These are phyloP conservation scores for Coboldia fuscipes DNA, from an alignment of 1,140 invertebrate genomes.

Conservation along the genomic window DNA sequence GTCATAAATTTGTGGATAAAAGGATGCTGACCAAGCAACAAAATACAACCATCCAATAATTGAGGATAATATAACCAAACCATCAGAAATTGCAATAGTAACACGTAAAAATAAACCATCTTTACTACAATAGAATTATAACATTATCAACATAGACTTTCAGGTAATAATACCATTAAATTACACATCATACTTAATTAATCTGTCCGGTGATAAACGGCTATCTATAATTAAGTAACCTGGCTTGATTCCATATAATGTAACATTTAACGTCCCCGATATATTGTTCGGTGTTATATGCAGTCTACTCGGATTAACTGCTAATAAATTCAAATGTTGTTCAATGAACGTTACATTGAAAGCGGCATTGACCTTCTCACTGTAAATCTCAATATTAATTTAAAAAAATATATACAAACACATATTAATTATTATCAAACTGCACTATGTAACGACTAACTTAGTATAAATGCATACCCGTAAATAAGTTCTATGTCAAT, in stretches of 20 bases:
- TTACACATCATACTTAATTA: conserved; percentile 22
- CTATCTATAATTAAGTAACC: conserved; percentile 31
- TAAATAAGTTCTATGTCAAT: too few relatives aligned
- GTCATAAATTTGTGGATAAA: conserved; percentile 87
- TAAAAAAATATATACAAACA: too few relatives aligned
- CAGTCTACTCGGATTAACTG: conserved; percentile 9
- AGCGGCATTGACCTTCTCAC: too few relatives aligned
- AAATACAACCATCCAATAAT: conserved; percentile 97
- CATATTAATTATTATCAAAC: too few relatives aligned
- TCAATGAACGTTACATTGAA: too few relatives aligned
- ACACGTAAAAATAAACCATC: conserved; percentile 47
- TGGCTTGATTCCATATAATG: conserved; percentile 29
- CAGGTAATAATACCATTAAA: not conserved
- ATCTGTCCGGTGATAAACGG: conserved; percentile 27
- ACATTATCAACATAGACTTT: conserved; percentile 4
- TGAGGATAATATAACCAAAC: conserved; percentile 48
- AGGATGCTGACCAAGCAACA: conserved; percentile 91
- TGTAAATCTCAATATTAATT: too few relatives aligned
- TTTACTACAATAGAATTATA: conserved; percentile 27
- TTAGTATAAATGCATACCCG: too few relatives aligned
- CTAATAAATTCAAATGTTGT: conserved; percentile 11
- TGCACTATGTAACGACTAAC: too few relatives aligned
- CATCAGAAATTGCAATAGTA: conserved; percentile 42
- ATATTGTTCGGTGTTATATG: conserved; percentile 4
- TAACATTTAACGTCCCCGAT: conserved; percentile 24